Evolutionary conservation across 2,113 vertebrate species (phyloP).

Genomic region (Saccopteryx bilineata): DNA sequence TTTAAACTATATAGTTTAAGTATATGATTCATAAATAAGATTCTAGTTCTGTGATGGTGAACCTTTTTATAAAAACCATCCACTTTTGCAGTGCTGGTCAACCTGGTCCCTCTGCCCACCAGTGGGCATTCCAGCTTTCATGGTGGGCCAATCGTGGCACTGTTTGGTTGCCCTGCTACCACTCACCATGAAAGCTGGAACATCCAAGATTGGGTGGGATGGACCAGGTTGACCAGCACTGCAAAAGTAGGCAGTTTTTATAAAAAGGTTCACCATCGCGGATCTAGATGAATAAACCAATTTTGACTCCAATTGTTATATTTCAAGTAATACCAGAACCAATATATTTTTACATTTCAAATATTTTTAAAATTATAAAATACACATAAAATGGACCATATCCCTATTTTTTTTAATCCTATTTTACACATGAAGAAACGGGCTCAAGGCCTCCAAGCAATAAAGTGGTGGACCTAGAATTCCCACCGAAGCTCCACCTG

Average conservation of each 20-base stretch:
- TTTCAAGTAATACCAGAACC: not conserved
- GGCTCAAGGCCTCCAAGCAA: not conserved
- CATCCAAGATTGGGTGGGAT: not conserved
- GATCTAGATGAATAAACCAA: not conserved
- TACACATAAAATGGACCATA: not conserved
- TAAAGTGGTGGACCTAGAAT: not conserved
- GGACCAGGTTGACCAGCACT: too few relatives aligned
- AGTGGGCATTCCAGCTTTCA: too few relatives aligned
- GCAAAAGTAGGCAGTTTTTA: too few relatives aligned
- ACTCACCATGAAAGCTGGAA: too few relatives aligned
- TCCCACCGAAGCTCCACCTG: not conserved
- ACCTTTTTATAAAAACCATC: too few relatives aligned
- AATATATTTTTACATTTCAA: not conserved
- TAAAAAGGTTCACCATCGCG: too few relatives aligned
- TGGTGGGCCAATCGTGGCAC: too few relatives aligned
- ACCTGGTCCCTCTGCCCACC: too few relatives aligned
- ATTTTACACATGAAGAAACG: not conserved
- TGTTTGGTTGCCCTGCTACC: too few relatives aligned
- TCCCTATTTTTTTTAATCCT: not conserved
- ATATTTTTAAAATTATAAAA: not conserved
- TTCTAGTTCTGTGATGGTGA: not conserved
- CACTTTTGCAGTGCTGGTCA: too few relatives aligned
- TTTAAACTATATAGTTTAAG: not conserved
- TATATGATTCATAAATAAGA: not conserved
- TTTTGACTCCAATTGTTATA: not conserved